phyloP scores from a whole-genome alignment of 2,888 invertebrate species.

The Epirrhoe tristata region DNA sequence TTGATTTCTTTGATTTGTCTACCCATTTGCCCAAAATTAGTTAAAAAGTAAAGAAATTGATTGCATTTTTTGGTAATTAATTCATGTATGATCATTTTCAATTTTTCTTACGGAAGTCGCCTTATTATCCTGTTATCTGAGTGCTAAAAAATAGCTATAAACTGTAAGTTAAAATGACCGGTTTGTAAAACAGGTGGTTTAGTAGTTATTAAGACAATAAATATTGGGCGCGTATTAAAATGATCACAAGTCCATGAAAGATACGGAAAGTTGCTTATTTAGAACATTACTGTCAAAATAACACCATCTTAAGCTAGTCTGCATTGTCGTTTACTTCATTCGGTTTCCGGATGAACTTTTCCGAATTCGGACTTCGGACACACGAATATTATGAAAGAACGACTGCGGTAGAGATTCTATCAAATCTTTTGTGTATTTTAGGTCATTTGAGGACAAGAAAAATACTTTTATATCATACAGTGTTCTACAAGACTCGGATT shows the following conservation, averaged over 20 bases:
- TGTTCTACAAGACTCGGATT: too few relatives aligned
- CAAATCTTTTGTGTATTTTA: too few relatives aligned
- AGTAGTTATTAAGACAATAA: not conserved
- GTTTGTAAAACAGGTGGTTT: not conserved
- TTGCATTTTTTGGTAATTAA: too few relatives aligned
- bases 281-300: slow-evolving; percentile 1
- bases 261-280: slow-evolving; percentile 10
- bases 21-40: too few relatives aligned
- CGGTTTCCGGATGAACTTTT: not conserved
- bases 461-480: too few relatives aligned
- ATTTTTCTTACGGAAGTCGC: too few relatives aligned
- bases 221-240: not conserved
- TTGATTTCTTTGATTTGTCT: too few relatives aligned
- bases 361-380: not conserved
- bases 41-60: too few relatives aligned
- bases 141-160: not conserved
- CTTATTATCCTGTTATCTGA: too few relatives aligned
- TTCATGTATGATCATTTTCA: too few relatives aligned
- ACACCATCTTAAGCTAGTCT: not conserved
- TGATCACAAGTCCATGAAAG: slow-evolving; percentile 14
- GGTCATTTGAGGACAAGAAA: too few relatives aligned
- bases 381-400: not conserved
- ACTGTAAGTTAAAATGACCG: not conserved
- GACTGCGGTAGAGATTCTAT: not conserved
- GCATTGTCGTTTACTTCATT: not conserved